Evolutionary conservation across 1,140 invertebrate genomes (phyloP).

Genomic region (Rhagoletis pomonella): DNA sequence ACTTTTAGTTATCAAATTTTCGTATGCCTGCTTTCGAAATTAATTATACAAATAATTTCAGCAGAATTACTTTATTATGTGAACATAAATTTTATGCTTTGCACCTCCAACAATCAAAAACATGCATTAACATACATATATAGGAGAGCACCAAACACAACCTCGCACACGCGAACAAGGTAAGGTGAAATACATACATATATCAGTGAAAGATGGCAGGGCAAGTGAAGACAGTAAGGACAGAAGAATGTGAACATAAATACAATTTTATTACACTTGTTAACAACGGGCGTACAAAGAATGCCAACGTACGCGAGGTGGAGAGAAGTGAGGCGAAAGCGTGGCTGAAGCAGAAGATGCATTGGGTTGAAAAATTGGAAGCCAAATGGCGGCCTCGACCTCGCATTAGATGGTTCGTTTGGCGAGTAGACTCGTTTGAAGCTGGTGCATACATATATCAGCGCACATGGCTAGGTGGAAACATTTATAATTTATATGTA

Average conservation of each 20-base stretch:
- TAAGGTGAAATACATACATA: too few relatives aligned
- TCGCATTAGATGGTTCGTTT: constrained; percentile 1
- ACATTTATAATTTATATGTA: neutral
- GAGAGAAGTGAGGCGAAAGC: neutral
- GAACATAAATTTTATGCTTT: constrained; percentile 35
- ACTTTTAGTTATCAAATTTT: neutral
- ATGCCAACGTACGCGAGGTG: too few relatives aligned
- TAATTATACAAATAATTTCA: constrained; percentile 7
- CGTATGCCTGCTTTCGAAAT: neutral
- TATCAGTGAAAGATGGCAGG: constrained; percentile 17
- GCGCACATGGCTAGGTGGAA: neutral
- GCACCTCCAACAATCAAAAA: neutral
- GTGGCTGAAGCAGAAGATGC: neutral
- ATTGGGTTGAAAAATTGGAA: too few relatives aligned
- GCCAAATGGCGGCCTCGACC: constrained; percentile 18
- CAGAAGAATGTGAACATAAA: constrained; percentile 23
- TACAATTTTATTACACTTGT: constrained; percentile 50
- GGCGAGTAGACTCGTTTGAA: neutral
- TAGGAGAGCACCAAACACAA: neutral
- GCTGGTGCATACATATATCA: neutral
- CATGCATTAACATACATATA: neutral
- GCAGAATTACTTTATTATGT: constrained; percentile 22
- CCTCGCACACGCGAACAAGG: neutral
- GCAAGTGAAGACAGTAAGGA: neutral
- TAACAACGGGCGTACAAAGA: constrained; percentile 1